phyloP scores from a whole-genome alignment of 2,797 vertebrate species.

The Echeneis naucrates region DNA sequence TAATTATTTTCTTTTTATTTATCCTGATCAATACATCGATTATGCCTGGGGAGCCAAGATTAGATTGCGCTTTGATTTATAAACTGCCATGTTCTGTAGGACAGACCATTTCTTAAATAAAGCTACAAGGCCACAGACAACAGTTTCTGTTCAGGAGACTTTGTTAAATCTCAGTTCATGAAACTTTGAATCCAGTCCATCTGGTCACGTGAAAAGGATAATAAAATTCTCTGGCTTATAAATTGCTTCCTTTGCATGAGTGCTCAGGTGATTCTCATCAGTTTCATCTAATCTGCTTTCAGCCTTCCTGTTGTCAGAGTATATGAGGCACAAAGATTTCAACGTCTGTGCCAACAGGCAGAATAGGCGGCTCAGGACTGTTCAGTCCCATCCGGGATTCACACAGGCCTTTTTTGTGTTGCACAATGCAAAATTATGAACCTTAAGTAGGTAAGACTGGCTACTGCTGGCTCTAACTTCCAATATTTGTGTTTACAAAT shows the following conservation, averaged over 20 bases:
- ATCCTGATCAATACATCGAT: conserved; percentile 18
- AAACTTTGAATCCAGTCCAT: background rate
- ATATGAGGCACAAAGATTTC: conserved; percentile 24
- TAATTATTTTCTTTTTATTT: conserved; percentile 16
- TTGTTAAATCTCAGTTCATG: background rate
- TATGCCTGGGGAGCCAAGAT: background rate
- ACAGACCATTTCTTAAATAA: conserved; percentile 1
- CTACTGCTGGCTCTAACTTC: background rate
- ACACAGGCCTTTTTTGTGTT: background rate
- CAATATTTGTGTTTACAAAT: background rate
- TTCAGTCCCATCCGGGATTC: background rate
- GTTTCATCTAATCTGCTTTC: conserved; percentile 26
- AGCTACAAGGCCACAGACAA: background rate
- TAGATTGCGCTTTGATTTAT: conserved; percentile 16
- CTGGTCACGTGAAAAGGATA: conserved; percentile 4
- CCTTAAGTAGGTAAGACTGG: background rate
- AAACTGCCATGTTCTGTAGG: conserved; percentile 1
- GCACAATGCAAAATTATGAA: background rate
- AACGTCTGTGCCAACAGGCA: background rate
- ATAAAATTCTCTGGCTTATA: conserved; percentile 23
- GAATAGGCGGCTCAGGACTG: conserved; percentile 1
- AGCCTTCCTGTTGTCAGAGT: conserved; percentile 14
- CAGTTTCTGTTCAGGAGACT: background rate
- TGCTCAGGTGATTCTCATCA: conserved; percentile 34
- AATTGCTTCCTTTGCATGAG: conserved; percentile 45